Conservation (phyloP, 2,113 vertebrate genomes). For the Syngnathus scovelli region DNA sequence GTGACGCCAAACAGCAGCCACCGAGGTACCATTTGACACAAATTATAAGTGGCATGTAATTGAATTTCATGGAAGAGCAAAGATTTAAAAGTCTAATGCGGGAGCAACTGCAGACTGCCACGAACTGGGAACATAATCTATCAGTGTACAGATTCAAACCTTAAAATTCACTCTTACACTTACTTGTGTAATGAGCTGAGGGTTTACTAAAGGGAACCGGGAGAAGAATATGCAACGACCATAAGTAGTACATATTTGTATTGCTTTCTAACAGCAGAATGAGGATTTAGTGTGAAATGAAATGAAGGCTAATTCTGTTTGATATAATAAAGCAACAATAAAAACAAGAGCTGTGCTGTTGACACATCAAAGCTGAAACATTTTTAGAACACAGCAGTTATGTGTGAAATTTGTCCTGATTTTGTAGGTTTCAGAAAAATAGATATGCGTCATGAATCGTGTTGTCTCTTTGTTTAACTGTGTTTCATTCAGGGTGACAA, state of each 20-base stretch:
- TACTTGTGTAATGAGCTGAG: not conserved
- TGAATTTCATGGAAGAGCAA: conserved; percentile 54
- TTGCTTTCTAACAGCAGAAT: not conserved
- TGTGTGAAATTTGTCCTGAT: too few relatives aligned
- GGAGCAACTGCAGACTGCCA: conserved; percentile 25
- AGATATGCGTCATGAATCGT: not conserved
- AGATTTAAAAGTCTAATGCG: conserved; percentile 48
- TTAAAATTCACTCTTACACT: not conserved
- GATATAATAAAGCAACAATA: too few relatives aligned
- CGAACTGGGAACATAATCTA: conserved; percentile 17
- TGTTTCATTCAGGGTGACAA: not conserved
- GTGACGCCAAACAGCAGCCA: conserved; percentile 39
- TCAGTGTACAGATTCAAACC: conserved; percentile 23
- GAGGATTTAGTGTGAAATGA: not conserved
- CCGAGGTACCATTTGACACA: conserved; percentile 52
- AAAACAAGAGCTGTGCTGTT: too few relatives aligned
- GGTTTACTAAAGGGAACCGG: not conserved
- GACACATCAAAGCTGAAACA: too few relatives aligned
- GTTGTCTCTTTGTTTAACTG: not conserved
- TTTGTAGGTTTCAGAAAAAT: not conserved
- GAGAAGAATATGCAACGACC: not conserved
- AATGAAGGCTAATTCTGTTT: not conserved
- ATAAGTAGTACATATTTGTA: not conserved
- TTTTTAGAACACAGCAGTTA: too few relatives aligned
- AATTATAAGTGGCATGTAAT: conserved; percentile 58